Evolutionary conservation across 2,888 invertebrate genomes (phyloP).

Genomic region (Petrolisthes manimaculis): DNA sequence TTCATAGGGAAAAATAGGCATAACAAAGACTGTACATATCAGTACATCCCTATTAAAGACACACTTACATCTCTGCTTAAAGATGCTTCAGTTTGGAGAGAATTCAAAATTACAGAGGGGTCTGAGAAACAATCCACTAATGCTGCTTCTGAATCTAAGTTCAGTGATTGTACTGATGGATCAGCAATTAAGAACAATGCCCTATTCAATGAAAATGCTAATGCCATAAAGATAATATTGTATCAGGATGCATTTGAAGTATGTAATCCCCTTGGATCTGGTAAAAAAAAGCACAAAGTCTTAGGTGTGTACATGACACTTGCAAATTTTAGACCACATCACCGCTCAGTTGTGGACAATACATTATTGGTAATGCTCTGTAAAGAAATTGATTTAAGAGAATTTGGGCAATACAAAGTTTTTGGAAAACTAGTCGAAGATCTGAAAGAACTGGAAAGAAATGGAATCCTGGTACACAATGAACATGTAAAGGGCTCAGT

Average conservation of each 20-base stretch:
- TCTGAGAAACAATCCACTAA: not conserved
- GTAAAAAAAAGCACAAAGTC: constrained; percentile 14
- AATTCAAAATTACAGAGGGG: constrained; percentile 7
- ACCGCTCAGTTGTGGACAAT: constrained; percentile 22
- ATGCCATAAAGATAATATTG: no score
- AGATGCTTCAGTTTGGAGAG: constrained; percentile 25
- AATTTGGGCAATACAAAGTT: constrained; percentile 4
- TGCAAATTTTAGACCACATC: constrained; percentile 16
- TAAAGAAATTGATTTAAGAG: constrained; percentile 19
- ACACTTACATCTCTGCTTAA: constrained; percentile 16
- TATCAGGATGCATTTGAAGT: constrained; percentile 30
- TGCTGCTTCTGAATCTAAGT: not conserved
- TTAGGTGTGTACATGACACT: constrained; percentile 20
- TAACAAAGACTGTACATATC: not conserved
- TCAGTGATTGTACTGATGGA: not conserved
- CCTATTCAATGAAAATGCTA: constrained; percentile 4
- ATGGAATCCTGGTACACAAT: constrained; percentile 18
- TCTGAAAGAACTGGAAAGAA: constrained; percentile 12
- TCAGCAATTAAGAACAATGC: not conserved
- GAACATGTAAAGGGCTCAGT: not conserved
- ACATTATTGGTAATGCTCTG: constrained; percentile 8
- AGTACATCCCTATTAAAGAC: constrained; percentile 14
- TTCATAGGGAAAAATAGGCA: constrained; percentile 17
- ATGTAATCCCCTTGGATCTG: not conserved
- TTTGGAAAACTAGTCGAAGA: constrained; percentile 18